These are phyloP conservation scores for Trachymyrmex cornetzi DNA, from an alignment of 1,140 invertebrate genomes.

Conservation along the genomic window DNA sequence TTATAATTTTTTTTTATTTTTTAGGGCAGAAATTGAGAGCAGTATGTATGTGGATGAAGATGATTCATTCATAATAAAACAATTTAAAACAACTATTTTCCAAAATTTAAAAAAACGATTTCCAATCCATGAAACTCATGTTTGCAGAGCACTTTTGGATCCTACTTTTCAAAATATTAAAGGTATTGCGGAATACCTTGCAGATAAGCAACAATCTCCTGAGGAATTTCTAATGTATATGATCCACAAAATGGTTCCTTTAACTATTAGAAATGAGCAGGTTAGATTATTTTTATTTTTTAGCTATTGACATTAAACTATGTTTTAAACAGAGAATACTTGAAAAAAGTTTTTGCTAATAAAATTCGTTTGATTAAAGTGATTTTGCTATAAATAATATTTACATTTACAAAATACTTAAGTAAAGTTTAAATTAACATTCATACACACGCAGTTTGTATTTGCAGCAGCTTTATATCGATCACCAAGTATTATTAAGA, in stretches of 20 bases:
- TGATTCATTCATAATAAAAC: not conserved
- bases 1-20: constrained; percentile 14
- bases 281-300: too few relatives aligned
- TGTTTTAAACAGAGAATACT: too few relatives aligned
- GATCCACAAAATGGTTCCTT: not conserved
- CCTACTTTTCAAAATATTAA: not conserved
- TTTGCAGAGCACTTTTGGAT: not conserved
- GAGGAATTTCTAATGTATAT: not conserved
- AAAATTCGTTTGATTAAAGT: too few relatives aligned
- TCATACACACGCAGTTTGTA: too few relatives aligned
- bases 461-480: too few relatives aligned
- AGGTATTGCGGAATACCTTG: not conserved
- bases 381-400: too few relatives aligned
- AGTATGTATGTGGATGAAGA: not conserved
- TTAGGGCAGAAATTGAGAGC: constrained; percentile 22
- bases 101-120: not conserved
- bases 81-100: constrained; percentile 27
- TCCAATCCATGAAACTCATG: not conserved
- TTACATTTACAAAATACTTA: too few relatives aligned
- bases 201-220: not conserved
- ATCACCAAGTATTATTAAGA: too few relatives aligned
- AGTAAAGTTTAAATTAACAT: too few relatives aligned
- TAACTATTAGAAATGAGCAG: too few relatives aligned
- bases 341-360: too few relatives aligned
- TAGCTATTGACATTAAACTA: too few relatives aligned